phyloP scores from a whole-genome alignment of 2,888 invertebrate species.

The Hypercompe scribonia region DNA sequence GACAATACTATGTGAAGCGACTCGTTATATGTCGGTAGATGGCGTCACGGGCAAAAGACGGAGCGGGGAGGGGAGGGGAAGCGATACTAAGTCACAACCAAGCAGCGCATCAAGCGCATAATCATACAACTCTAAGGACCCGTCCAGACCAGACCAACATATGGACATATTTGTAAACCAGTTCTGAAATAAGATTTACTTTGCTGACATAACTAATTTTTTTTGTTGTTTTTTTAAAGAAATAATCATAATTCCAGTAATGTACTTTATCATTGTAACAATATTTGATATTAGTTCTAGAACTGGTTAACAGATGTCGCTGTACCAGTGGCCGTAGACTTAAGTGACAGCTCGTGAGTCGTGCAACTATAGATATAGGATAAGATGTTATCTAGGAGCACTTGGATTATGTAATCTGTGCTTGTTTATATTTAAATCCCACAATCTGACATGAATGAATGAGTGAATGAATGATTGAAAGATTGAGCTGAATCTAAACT shows the following conservation, averaged over 20 bases:
- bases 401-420: conserved; percentile 7
- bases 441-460: not conserved
- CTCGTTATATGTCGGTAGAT: conserved; percentile 34
- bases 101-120: conserved; percentile 62
- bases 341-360: conserved; percentile 65
- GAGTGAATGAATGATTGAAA: too few species aligned
- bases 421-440: conserved; percentile 1
- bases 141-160: conserved; percentile 4
- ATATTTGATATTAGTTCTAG: conserved; percentile 1
- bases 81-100: conserved; percentile 81
- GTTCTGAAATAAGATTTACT: not conserved
- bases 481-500: too few species aligned
- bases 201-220: not conserved
- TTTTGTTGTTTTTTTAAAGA: not conserved
- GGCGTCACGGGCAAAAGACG: conserved; percentile 33
- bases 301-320: conserved; percentile 20
- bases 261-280: not conserved
- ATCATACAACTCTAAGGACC: conserved; percentile 44
- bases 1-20: conserved; percentile 62
- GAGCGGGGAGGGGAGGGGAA: conserved; percentile 50
- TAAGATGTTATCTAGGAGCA: conserved; percentile 3
- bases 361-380: conserved; percentile 55
- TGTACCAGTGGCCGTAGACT: conserved; percentile 40
- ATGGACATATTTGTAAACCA: conserved; percentile 17
- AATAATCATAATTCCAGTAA: not conserved